These are phyloP conservation scores for Cassiopea andromeda DNA, from an alignment of 30 jellyfish, hydroid and myxozoan genomes.

Conservation along the genomic window DNA sequence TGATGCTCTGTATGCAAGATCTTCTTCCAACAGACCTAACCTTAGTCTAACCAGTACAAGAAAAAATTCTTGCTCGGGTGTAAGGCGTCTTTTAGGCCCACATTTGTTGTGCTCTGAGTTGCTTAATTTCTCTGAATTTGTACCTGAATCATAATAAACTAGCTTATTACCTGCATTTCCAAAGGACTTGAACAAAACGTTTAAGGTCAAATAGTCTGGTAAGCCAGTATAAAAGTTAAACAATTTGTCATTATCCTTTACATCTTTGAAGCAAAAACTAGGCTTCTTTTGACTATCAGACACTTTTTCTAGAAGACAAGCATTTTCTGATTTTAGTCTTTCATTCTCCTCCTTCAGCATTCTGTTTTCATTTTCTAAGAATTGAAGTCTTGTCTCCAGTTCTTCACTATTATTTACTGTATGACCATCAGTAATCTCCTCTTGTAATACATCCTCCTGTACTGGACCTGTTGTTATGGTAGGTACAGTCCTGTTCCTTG, in stretches of 20 bases:
- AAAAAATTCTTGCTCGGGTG: constrained; percentile 71
- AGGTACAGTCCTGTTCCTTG: neutral
- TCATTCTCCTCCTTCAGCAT: neutral
- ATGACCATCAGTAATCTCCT: neutral
- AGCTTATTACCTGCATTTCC: constrained; percentile 3
- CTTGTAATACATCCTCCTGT: neutral
- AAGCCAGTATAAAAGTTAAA: constrained; percentile 61
- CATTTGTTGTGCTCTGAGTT: constrained; percentile 23
- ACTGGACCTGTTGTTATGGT: neutral
- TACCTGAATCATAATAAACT: constrained; percentile 25
- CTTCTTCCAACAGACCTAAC: constrained; percentile 59
- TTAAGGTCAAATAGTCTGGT: constrained; percentile 34
- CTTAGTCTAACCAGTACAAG: constrained; percentile 50
- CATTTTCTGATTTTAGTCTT: constrained; percentile 26
- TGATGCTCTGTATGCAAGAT: constrained; percentile 46
- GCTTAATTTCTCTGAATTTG: constrained; percentile 16
- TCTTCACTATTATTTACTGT: neutral
- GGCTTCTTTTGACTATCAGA: constrained; percentile 2
- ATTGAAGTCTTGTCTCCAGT: constrained; percentile 3
- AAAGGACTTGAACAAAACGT: constrained; percentile 35
- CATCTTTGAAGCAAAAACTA: neutral
- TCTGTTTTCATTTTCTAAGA: constrained; percentile 13
- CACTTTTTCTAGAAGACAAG: neutral
- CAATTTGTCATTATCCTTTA: constrained; percentile 22
- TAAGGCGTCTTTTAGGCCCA: constrained; percentile 49